A percentile compares a stretch with the other conserved stretches of the same genome.
Evolutionary conservation across 2,888 invertebrate species (phyloP).

Genomic region (Macrosiphum euphorbiae): DNA sequence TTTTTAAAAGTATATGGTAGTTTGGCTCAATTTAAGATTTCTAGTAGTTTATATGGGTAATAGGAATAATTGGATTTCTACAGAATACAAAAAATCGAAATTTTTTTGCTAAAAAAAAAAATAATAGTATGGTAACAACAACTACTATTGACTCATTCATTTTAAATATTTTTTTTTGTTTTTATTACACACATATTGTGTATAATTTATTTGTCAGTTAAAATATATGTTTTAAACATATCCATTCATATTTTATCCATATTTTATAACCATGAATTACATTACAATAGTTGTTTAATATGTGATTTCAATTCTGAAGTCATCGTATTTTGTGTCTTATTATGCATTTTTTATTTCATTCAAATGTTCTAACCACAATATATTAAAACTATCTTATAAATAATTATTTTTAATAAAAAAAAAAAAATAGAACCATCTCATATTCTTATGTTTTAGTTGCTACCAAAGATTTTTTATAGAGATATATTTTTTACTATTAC

Average conservation of each 20-base stretch:
- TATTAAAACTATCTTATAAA: background rate
- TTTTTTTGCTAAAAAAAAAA: background rate
- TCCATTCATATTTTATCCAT: background rate
- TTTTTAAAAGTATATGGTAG: background rate
- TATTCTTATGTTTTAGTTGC: background rate
- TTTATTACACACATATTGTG: background rate
- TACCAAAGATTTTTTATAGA: background rate
- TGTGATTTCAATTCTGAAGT: background rate
- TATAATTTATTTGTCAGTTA: background rate
- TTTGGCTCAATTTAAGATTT: background rate
- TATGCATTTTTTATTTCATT: background rate
- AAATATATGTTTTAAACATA: background rate
- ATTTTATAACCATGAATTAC: slow-evolving; percentile 8
- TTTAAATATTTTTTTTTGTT: background rate
- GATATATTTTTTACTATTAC: too few relatives aligned
- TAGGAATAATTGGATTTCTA: background rate
- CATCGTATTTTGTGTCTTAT: background rate
- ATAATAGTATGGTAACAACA: background rate
- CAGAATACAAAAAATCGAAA: background rate
- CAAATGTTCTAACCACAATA: background rate
- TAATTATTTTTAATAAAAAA: background rate
- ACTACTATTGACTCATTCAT: background rate
- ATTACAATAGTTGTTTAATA: slow-evolving; percentile 1
- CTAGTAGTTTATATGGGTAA: background rate
- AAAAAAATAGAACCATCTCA: background rate